phyloP scores from a whole-genome alignment of 2,888 invertebrate species.

The Margaritifera margaritifera region DNA sequence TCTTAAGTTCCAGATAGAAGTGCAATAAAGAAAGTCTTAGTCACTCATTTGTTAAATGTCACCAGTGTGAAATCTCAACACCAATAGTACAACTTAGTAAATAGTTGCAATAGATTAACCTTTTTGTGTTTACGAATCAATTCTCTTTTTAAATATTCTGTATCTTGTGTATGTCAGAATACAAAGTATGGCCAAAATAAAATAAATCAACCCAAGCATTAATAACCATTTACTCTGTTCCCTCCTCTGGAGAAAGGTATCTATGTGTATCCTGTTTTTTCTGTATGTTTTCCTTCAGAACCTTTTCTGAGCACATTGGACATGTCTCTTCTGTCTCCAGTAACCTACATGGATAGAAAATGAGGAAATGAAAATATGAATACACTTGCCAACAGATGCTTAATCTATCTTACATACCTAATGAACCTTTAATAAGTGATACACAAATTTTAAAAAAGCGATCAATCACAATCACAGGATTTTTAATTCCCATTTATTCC shows the following conservation, averaged over 20 bases:
- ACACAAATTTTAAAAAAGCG: not conserved
- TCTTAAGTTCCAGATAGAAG: no score
- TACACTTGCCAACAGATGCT: not conserved
- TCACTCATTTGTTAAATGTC: no score
- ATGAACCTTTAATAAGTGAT: not conserved
- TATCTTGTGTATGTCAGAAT: no score
- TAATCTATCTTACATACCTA: not conserved
- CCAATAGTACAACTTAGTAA: no score
- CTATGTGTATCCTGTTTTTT: slow-evolving; percentile 60
- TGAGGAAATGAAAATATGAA: not conserved
- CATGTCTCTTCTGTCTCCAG: slow-evolving; percentile 77
- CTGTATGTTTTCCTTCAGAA: slow-evolving; percentile 64
- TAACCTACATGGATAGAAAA: slow-evolving; percentile 46
- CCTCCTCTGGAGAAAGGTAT: slow-evolving; percentile 56
- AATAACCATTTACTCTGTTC: slow-evolving; percentile 18
- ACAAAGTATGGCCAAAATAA: no score
- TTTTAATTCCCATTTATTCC: no score
- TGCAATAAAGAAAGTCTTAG: no score
- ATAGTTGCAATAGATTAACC: no score
- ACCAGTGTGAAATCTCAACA: no score
- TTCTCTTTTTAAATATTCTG: no score
- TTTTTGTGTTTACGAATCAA: no score
- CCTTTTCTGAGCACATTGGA: slow-evolving; percentile 84
- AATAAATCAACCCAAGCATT: not conserved
- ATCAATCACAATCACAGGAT: not conserved